These are phyloP conservation scores for Lampris megalopsis DNA, from an alignment of 2,113 vertebrate species.

Conservation along the genomic window DNA sequence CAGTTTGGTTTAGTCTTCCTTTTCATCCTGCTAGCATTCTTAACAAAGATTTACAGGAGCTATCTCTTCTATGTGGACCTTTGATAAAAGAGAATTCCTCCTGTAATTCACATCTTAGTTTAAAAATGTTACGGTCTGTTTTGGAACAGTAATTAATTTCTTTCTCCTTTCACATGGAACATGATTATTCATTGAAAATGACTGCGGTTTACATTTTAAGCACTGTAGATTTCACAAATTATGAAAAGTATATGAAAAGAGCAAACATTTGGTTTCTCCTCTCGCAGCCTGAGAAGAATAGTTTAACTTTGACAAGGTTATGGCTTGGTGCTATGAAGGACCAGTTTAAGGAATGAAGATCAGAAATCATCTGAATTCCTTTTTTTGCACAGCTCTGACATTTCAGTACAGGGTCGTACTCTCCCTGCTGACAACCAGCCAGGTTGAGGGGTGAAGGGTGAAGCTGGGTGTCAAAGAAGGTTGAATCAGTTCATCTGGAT, in stretches of 20 bases:
- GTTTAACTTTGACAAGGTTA: conserved; percentile 37
- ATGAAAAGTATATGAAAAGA: background rate
- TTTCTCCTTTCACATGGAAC: background rate
- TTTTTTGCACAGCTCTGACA: background rate
- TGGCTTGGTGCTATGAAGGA: conserved; percentile 9
- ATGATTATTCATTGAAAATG: background rate
- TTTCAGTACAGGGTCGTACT: too few relatives aligned
- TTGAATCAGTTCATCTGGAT: too few relatives aligned
- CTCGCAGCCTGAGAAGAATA: background rate
- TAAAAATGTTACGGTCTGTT: background rate
- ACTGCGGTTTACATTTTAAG: background rate
- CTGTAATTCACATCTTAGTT: background rate
- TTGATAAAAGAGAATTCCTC: background rate
- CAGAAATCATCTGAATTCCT: conserved; percentile 55
- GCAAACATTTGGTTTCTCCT: conserved; percentile 8
- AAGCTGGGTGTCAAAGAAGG: too few relatives aligned
- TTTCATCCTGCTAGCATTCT: conserved; percentile 25
- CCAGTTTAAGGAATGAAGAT: conserved; percentile 43
- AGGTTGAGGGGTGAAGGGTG: too few relatives aligned
- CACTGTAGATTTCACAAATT: background rate
- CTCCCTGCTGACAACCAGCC: too few relatives aligned
- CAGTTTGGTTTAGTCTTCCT: conserved; percentile 26
- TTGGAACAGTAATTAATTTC: background rate
- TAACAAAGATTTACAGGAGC: conserved; percentile 19
- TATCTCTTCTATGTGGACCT: background rate